Evolutionary conservation across 2,888 invertebrate species (phyloP).

Genomic region (Dorcus parallelipipedus): DNA sequence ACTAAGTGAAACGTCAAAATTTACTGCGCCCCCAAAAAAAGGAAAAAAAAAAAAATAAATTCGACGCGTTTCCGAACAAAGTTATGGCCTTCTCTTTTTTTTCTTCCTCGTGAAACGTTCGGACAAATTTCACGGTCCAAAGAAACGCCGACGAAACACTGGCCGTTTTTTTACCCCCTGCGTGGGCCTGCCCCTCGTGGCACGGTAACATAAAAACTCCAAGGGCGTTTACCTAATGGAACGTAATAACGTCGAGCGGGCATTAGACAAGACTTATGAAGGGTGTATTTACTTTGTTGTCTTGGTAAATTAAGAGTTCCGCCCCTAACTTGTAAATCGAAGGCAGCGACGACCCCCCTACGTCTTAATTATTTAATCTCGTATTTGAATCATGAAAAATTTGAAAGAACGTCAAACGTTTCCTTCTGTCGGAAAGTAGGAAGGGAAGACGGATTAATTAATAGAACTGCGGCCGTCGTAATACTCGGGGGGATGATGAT

Average conservation of each 20-base stretch:
- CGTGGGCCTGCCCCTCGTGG: slow-evolving; percentile 10
- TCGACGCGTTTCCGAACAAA: no score
- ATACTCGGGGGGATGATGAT: not conserved
- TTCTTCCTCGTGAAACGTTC: not conserved
- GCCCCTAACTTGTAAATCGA: slow-evolving; percentile 11
- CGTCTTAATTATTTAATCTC: slow-evolving; percentile 10
- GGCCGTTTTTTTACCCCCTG: slow-evolving; percentile 15
- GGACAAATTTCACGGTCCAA: not conserved
- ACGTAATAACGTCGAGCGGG: slow-evolving; percentile 21
- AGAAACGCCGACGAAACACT: not conserved
- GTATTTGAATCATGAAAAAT: not conserved
- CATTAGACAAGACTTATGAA: slow-evolving; percentile 14
- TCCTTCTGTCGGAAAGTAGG: no score
- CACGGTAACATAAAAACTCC: slow-evolving; percentile 4
- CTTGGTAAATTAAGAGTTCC: slow-evolving; percentile 15
- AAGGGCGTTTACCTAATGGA: slow-evolving; percentile 23
- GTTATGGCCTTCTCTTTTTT: not conserved
- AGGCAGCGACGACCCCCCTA: slow-evolving; percentile 3
- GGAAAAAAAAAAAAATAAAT: no score
- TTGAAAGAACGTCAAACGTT: no score
- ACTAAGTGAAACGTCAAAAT: no score
- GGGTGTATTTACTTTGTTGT: slow-evolving; percentile 9
- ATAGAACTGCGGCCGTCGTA: not conserved
- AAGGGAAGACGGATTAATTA: not conserved
- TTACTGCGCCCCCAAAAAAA: no score